Conservation (phyloP, 2,888 invertebrate genomes). For the Hipparchia sbordonii region DNA sequence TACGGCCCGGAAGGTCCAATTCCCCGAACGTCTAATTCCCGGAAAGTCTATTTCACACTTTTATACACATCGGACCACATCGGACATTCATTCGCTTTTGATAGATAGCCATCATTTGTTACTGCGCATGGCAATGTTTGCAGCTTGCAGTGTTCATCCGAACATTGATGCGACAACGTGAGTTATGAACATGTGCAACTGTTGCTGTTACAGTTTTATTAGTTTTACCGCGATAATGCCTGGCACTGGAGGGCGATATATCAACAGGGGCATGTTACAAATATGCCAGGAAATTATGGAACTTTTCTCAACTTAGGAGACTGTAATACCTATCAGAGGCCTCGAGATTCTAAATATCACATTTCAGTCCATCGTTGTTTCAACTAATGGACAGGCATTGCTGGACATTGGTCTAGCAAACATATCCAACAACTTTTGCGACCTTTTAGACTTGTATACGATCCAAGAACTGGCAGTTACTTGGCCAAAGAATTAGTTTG, state of each 20-base stretch:
- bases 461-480: too few relatives aligned
- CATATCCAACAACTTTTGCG: too few relatives aligned
- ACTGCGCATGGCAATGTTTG: conserved; percentile 10
- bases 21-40: too few relatives aligned
- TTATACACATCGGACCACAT: not conserved
- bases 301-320: not conserved
- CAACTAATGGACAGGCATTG: too few relatives aligned
- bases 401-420: too few relatives aligned
- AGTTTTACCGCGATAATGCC: conserved; percentile 9
- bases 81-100: conserved; percentile 42
- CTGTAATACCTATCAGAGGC: too few relatives aligned
- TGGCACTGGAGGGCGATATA: not conserved
- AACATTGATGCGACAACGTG: conserved; percentile 15
- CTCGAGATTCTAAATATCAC: too few relatives aligned
- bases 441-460: too few relatives aligned
- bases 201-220: conserved; percentile 16
- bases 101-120: conserved; percentile 21
- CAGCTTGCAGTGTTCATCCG: conserved; percentile 9
- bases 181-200: conserved; percentile 1
- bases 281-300: not conserved
- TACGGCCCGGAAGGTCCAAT: too few relatives aligned
- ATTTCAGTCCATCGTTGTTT: too few relatives aligned
- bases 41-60: not conserved
- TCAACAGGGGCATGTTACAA: conserved; percentile 1
- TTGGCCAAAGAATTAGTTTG: too few relatives aligned